Conservation (phyloP, 2,113 vertebrate genomes). For the Anoura caudifer region DNA sequence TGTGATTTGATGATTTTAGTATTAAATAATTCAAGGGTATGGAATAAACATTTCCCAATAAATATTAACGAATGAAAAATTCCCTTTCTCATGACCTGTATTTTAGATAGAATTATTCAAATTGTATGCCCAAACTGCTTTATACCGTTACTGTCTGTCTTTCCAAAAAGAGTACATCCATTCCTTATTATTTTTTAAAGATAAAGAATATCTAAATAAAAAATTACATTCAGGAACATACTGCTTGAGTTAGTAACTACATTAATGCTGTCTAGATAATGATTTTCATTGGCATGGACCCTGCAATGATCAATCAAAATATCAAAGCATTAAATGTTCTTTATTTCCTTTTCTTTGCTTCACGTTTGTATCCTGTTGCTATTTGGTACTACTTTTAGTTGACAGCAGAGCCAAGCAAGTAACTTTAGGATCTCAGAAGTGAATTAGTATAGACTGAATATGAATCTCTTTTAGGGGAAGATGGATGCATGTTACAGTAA, state of each 20-base stretch:
- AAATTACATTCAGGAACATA: not conserved
- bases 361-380: not conserved
- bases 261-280: not conserved
- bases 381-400: not conserved
- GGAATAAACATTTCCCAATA: not conserved
- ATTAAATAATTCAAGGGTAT: not conserved
- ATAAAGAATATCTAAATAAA: slow-evolving; percentile 2
- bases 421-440: slow-evolving; percentile 22
- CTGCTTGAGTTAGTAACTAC: not conserved
- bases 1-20: not conserved
- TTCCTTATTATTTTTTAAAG: slow-evolving; percentile 10
- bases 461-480: slow-evolving; percentile 5
- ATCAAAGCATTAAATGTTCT: not conserved
- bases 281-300: slow-evolving; percentile 1
- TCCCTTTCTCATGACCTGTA: not conserved
- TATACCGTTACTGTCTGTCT: not conserved
- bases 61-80: not conserved
- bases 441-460: slow-evolving; percentile 59
- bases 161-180: not conserved
- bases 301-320: slow-evolving; percentile 19
- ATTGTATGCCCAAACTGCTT: not conserved
- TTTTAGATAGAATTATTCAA: not conserved
- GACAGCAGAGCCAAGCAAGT: slow-evolving; percentile 32
- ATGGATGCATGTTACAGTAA: slow-evolving; percentile 11
- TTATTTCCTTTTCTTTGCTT: slow-evolving; percentile 9